These are phyloP conservation scores for Steinernema hermaphroditum DNA, from an alignment of 2,888 invertebrate genomes.

Conservation along the genomic window DNA sequence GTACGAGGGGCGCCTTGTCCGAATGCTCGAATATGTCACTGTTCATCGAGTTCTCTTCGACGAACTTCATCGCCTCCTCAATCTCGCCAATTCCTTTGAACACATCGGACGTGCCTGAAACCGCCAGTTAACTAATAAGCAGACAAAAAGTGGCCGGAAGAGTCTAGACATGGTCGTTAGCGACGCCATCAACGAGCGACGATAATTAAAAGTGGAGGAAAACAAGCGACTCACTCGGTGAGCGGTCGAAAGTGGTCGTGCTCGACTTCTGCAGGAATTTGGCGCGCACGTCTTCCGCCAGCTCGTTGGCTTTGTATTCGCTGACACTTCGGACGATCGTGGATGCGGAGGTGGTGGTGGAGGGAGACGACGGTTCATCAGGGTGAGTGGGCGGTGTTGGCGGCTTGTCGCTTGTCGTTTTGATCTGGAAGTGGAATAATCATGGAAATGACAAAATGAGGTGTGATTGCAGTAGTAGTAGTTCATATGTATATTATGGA, in stretches of 20 bases:
- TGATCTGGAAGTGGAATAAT: too few species aligned
- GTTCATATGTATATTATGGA: not conserved
- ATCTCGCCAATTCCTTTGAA: slow-evolving; percentile 56
- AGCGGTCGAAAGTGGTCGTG: slow-evolving; percentile 54
- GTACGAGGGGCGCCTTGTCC: slow-evolving; percentile 62
- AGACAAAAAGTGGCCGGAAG: not conserved
- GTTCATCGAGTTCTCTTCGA: slow-evolving; percentile 47
- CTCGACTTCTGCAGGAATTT: slow-evolving; percentile 53
- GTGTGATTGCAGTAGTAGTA: not conserved
- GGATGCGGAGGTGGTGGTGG: slow-evolving; percentile 33
- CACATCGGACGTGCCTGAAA: slow-evolving; percentile 48
- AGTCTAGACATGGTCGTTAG: not conserved
- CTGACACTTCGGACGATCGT: slow-evolving; percentile 66
- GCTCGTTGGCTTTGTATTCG: slow-evolving; percentile 58
- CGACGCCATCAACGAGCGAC: not conserved
- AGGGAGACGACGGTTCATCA: not conserved
- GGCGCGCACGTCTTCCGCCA: slow-evolving; percentile 41
- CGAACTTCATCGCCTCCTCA: slow-evolving; percentile 56
- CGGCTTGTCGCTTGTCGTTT: not conserved
- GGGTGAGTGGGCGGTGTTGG: slow-evolving; percentile 1
- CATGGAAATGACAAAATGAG: not conserved
- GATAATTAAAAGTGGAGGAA: not conserved
- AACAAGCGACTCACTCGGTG: slow-evolving; percentile 45
- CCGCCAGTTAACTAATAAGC: not conserved
- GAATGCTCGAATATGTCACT: slow-evolving; percentile 41